Conservation (phyloP, 2,113 vertebrate species). For the Burhinus bistriatus region DNA sequence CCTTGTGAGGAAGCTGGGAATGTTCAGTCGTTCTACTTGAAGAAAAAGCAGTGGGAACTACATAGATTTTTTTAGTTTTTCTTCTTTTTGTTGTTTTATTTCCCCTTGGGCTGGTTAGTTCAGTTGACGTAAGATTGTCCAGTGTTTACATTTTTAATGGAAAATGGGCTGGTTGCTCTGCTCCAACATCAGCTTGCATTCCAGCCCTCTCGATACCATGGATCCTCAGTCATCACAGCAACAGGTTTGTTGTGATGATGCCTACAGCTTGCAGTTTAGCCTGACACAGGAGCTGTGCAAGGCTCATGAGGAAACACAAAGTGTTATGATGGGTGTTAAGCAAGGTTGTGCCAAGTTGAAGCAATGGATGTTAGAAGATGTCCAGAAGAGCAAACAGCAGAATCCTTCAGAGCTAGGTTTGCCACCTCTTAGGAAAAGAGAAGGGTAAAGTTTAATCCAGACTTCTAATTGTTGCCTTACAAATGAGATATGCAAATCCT, state of each 20-base stretch:
- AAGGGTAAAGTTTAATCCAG: background rate
- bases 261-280: background rate
- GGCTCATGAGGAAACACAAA: background rate
- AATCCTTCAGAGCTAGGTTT: background rate
- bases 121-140: background rate
- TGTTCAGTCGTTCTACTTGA: background rate
- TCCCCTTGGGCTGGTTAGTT: background rate
- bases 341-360: background rate
- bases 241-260: background rate
- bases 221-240: background rate
- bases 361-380: background rate
- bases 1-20: slow-evolving; percentile 7
- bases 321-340: background rate
- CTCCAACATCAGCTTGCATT: background rate
- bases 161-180: background rate
- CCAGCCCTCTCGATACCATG: fast-evolving
- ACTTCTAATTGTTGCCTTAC: background rate
- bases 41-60: background rate
- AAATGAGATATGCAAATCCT: background rate
- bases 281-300: background rate
- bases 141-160: background rate
- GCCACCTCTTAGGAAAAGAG: background rate
- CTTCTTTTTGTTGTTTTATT: background rate
- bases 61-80: background rate
- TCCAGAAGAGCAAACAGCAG: background rate